Evolutionary conservation across 2,888 invertebrate genomes (phyloP).

Genomic region (Cryptocheilus praepositus): DNA sequence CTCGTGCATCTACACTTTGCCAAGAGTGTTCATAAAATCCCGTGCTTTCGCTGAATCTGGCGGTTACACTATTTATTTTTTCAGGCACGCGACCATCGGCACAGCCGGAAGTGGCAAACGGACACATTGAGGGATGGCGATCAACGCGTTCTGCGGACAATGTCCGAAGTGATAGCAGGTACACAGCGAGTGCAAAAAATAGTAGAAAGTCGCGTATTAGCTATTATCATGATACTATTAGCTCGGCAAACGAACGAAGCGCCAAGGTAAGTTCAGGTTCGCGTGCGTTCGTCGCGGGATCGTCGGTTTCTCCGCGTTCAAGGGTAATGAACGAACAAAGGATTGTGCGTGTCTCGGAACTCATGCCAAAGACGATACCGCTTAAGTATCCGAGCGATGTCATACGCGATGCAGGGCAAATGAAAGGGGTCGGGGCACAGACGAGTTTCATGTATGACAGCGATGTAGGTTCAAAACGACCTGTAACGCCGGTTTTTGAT

Average conservation of each 20-base stretch:
- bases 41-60: too few relatives aligned
- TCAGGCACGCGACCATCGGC: slow-evolving; percentile 26
- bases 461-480: too few relatives aligned
- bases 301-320: neutral
- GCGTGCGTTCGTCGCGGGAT: neutral
- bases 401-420: neutral
- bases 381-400: neutral
- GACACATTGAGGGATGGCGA: slow-evolving; percentile 41
- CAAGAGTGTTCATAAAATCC: too few relatives aligned
- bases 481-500: too few relatives aligned
- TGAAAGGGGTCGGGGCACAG: neutral
- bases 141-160: slow-evolving; percentile 29
- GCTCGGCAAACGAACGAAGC: slow-evolving; percentile 19
- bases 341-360: neutral
- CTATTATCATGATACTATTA: slow-evolving; percentile 40
- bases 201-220: slow-evolving; percentile 56
- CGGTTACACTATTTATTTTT: slow-evolving; percentile 12
- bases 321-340: neutral
- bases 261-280: neutral
- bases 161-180: slow-evolving; percentile 69
- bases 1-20: too few relatives aligned
- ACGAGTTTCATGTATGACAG: neutral
- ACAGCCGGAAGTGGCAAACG: slow-evolving; percentile 7
- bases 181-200: slow-evolving; percentile 64
- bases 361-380: neutral